These are phyloP conservation scores for Cephus sareptanus DNA, from an alignment of 2,888 invertebrate species.

Conservation along the genomic window DNA sequence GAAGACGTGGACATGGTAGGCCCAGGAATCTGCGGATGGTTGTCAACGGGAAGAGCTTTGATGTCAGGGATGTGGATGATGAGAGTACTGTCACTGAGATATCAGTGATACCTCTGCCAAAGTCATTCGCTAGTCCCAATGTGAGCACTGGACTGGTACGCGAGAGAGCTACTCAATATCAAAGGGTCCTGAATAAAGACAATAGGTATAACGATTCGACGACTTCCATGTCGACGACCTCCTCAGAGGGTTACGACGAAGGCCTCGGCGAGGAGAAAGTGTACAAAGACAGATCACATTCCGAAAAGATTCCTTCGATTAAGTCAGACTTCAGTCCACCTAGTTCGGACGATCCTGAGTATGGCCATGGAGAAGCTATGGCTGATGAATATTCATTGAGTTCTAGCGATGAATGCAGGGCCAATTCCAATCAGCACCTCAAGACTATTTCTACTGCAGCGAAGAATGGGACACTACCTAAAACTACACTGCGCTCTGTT, in stretches of 20 bases:
- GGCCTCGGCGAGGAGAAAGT: slow-evolving; percentile 78
- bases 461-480: slow-evolving; percentile 51
- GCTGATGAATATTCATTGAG: slow-evolving; percentile 72
- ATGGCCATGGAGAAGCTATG: slow-evolving; percentile 75
- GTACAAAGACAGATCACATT: slow-evolving; percentile 75
- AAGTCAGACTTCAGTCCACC: slow-evolving; percentile 64
- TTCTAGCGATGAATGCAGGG: slow-evolving; percentile 68
- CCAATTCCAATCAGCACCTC: slow-evolving; percentile 45
- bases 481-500: slow-evolving; percentile 64
- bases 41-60: slow-evolving; percentile 79
- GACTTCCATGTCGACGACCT: slow-evolving; percentile 63
- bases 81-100: slow-evolving; percentile 75
- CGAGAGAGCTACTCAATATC: slow-evolving; percentile 68
- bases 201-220: slow-evolving; percentile 60
- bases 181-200: slow-evolving; percentile 63
- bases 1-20: slow-evolving; percentile 63
- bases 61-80: slow-evolving; percentile 77
- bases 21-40: slow-evolving; percentile 81
- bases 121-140: slow-evolving; percentile 56
- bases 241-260: slow-evolving; percentile 66
- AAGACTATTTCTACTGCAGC: slow-evolving; percentile 46
- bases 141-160: slow-evolving; percentile 66
- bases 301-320: slow-evolving; percentile 66
- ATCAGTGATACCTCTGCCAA: slow-evolving; percentile 74
- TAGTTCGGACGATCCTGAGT: slow-evolving; percentile 70